phyloP scores from a whole-genome alignment of 92 coral and sea anemone genomes.

The Epizoanthus scotinus region DNA sequence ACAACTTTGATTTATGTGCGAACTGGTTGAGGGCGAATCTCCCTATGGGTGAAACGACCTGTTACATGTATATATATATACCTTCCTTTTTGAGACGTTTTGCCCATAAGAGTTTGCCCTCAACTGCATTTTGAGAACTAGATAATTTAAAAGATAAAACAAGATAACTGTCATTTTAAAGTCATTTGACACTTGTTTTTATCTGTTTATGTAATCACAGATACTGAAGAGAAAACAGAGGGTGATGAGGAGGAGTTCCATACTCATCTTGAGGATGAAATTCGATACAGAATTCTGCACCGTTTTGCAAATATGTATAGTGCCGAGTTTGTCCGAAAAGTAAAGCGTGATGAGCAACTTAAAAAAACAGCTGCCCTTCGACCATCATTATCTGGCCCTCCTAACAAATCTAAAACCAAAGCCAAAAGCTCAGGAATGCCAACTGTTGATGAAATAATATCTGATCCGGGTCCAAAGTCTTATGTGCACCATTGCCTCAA shows the following conservation, averaged over 20 bases:
- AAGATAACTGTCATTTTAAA: too few species aligned
- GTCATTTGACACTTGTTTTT: too few species aligned
- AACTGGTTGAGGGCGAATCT: too few species aligned
- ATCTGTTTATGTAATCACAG: too few species aligned
- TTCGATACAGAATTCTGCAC: constrained; percentile 33
- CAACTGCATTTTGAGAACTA: too few species aligned
- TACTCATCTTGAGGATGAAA: background rate
- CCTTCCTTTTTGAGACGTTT: too few species aligned
- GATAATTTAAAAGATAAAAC: too few species aligned
- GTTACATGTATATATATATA: too few species aligned
- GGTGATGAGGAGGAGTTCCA: background rate
- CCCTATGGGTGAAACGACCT: too few species aligned
- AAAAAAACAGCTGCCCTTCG: constrained; percentile 34
- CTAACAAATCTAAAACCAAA: constrained; percentile 1
- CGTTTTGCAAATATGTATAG: constrained; percentile 38
- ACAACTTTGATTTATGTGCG: too few species aligned
- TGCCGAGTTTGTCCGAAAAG: constrained; percentile 29
- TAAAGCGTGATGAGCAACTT: constrained; percentile 21
- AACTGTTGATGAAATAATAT: constrained; percentile 15
- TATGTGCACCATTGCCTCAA: constrained; percentile 28
- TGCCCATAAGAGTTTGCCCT: too few species aligned
- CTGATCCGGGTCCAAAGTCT: constrained; percentile 33
- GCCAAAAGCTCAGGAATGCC: constrained; percentile 20
- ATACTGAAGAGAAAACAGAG: background rate
- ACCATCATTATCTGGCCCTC: constrained; percentile 16